phyloP scores from a whole-genome alignment of 2,888 invertebrate species.

The Pantelozetes paolii region DNA sequence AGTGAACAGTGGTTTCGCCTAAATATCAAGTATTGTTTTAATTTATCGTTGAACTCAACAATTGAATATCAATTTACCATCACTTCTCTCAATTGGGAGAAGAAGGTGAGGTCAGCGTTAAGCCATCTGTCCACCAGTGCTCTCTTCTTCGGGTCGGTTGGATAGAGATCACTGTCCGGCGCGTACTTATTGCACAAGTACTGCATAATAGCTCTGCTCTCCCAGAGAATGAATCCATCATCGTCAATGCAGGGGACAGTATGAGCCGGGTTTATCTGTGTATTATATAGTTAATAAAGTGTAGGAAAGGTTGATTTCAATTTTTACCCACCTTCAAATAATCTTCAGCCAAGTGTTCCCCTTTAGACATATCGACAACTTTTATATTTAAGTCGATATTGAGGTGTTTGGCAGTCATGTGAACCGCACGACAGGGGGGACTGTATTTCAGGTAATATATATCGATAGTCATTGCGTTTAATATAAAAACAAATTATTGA shows the following conservation, averaged over 20 bases:
- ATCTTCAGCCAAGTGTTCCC: too few relatives aligned
- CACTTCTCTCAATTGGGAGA: background rate
- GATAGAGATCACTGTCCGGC: slow-evolving; percentile 68
- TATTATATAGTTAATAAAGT: too few relatives aligned
- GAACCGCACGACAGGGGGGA: too few relatives aligned
- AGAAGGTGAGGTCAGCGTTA: slow-evolving; percentile 41
- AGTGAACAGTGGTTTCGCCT: background rate
- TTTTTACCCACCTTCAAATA: too few relatives aligned
- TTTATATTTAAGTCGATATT: too few relatives aligned
- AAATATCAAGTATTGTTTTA: background rate
- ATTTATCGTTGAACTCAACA: background rate
- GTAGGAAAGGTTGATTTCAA: too few relatives aligned
- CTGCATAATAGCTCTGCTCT: slow-evolving; percentile 74
- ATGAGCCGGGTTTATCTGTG: too few relatives aligned
- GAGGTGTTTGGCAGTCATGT: too few relatives aligned
- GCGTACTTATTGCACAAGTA: slow-evolving; percentile 75
- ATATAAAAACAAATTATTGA: too few relatives aligned
- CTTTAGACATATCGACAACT: too few relatives aligned
- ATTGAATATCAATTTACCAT: background rate
- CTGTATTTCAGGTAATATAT: too few relatives aligned
- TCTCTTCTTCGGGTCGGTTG: slow-evolving; percentile 64
- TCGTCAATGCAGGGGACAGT: slow-evolving; percentile 51
- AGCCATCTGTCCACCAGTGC: slow-evolving; percentile 67
- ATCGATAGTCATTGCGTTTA: background rate
- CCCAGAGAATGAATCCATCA: slow-evolving; percentile 69